Evolutionary conservation across 2,888 invertebrate species (phyloP).

Genomic region (Yponomeuta plumbellus): DNA sequence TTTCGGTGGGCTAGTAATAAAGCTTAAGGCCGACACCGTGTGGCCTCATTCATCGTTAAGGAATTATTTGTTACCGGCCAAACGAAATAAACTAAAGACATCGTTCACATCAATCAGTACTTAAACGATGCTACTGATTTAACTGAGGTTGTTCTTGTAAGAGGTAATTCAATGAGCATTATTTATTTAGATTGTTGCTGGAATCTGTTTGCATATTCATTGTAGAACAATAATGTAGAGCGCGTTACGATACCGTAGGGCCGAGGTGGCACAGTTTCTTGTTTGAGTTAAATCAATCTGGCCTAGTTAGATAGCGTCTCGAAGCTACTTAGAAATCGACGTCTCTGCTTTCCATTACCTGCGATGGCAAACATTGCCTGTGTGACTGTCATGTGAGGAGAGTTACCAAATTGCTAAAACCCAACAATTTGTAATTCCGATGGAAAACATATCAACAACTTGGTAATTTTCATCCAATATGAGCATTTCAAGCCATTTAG

Average conservation of each 20-base stretch:
- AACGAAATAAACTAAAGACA: not conserved
- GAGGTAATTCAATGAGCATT: conserved; percentile 7
- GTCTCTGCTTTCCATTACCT: conserved; percentile 59
- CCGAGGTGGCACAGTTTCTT: conserved; percentile 71
- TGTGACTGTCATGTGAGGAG: conserved; percentile 21
- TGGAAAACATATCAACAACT: not conserved
- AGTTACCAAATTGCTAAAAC: not conserved
- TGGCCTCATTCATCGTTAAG: conserved; percentile 37
- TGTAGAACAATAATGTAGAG: conserved; percentile 41
- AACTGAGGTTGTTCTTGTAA: not conserved
- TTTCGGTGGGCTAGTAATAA: conserved; percentile 64
- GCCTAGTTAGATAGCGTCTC: conserved; percentile 65
- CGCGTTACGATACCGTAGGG: conserved; percentile 56
- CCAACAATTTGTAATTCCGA: not conserved
- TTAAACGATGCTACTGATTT: not conserved
- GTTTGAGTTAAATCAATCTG: conserved; percentile 68
- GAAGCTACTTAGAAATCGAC: conserved; percentile 49
- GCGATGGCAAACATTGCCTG: conserved; percentile 55
- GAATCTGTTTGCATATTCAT: conserved; percentile 58
- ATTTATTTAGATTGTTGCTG: conserved; percentile 4
- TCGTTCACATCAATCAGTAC: not conserved
- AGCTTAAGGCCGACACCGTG: conserved; percentile 52
- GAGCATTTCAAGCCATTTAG: conserved; percentile 6
- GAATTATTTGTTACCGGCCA: not conserved
- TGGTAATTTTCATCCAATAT: not conserved